A percentile compares a stretch with the other conserved stretches of the same genome.
Conservation (phyloP, 2,888 invertebrate genomes). For the Blastobasis adustella region DNA sequence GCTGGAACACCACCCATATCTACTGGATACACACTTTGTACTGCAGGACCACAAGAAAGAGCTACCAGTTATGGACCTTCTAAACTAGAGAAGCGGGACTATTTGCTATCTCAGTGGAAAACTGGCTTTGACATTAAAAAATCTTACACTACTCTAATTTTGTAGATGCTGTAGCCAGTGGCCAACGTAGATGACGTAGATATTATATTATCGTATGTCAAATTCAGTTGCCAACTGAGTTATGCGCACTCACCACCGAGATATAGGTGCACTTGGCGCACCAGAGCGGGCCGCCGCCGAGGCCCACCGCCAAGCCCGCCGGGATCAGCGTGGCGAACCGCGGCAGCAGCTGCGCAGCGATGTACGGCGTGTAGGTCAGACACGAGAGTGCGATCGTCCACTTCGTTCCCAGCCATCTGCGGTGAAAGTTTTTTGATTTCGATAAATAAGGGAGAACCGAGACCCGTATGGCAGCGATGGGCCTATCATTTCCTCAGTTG, state of each 20-base stretch:
- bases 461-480: not conserved
- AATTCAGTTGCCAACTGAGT: too few relatives aligned
- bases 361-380: conserved; percentile 79
- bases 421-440: conserved; percentile 11
- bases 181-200: too few relatives aligned
- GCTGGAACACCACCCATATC: not conserved
- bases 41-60: not conserved
- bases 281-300: conserved; percentile 81
- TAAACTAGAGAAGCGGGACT: not conserved
- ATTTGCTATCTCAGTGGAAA: too few relatives aligned
- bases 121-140: too few relatives aligned
- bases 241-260: conserved; percentile 65
- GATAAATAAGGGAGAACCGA: too few relatives aligned
- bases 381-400: conserved; percentile 79
- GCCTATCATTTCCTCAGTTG: not conserved
- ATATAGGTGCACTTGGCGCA: conserved; percentile 83
- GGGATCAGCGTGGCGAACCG: conserved; percentile 77
- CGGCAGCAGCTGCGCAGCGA: conserved; percentile 79
- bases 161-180: too few relatives aligned
- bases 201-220: too few relatives aligned
- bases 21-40: not conserved
- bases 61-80: not conserved
- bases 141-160: too few relatives aligned
- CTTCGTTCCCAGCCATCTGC: conserved; percentile 78
- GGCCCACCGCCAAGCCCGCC: conserved; percentile 77